Evolutionary conservation across 2,888 invertebrate species (phyloP), one percentile per base, ranked within the genome.

Genomic region (Ophion ellenae): DNA sequence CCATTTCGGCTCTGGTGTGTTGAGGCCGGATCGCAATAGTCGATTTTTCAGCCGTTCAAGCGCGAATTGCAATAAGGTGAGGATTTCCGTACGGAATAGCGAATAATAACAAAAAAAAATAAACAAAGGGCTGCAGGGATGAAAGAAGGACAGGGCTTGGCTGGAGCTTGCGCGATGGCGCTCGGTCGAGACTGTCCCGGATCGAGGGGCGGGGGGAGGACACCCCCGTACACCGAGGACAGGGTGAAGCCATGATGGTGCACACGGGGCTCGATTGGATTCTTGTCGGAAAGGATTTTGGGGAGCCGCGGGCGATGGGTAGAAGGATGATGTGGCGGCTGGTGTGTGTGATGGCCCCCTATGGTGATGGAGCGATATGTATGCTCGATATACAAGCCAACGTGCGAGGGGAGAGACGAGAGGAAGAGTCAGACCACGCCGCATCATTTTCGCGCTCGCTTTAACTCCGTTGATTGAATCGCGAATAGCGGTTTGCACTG

Each of bases 381-480:
- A 76, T 45, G 45, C n/a, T 32, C 20, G 71, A 59, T 74, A 78
- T 64, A 32, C 74, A 81, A 67, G 82, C 85, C 85, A 75, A 73
- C 75, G 78, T 67, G 79, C 81, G 80, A 73, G 24, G 24, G 74
- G 79, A 40, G 36, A 24, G 45, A 53, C 11, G 63, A 7, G 40
- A 57, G 73, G 74, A 78, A 63, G 79, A 84, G 84, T 82, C 81
- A 81, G 86, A 73, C 70, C 85, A 83, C 87, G 88, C 89, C 87
- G 88, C 88, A 89, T 91, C 90, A 91, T 24, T 91, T 91, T 91
- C 90, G 90, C 91, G 90, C 90, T 91, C 91, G 90, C 90, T 91
- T 91, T 90, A 91, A 91, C 91, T 91, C 89, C 85, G 86, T 78
- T 91, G 90, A 91, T 91, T 91, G 91, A 90, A 91, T 91, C 89